Base-by-base conservation (phyloP, 2,888 invertebrate species). In the Melipona bicolor region DNA sequence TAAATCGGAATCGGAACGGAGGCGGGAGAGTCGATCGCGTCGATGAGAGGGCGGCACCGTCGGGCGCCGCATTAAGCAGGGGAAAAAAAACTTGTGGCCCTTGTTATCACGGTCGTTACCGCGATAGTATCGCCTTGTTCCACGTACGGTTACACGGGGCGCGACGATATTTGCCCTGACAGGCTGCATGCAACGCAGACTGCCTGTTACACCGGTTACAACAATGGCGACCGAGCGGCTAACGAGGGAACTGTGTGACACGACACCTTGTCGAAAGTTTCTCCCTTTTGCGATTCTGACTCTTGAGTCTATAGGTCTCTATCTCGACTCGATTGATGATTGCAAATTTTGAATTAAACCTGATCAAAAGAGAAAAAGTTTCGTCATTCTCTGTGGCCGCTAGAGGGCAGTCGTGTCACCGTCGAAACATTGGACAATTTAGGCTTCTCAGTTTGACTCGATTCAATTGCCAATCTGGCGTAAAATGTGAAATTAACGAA, bases 201-300 rank as follows among this genome's bases (percentile, higher is more conserved):
- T 71, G 80, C 77, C 74, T 78, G 85, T 85, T 89, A 85, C 80
- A 85, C 21, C 74, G 83, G 85, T 88, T 89, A 88, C 85, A 59
- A 89, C 89, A 89, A 89, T 86, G 85, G 88, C 81, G 88, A 82
- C 87, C 85, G 88, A 88, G 88, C 87, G 81, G 79, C 85, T 89
- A 89, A 89, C 89, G 89, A 89, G 89, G 89, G 88, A 82, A 81
- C 68, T 82, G 85, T 43, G 43, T 79, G 79, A 79, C 78, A 79
- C 87, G 87, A 87, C 89, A 89, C 89, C 89, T 86, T 87, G 79
- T 68, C 77, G 27, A 81, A 81, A 88, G 87, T 87, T 89, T 89
- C 19, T 4, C 61, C 17, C 27, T 19, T 61, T 9, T 43, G 9
- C 43, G 43, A 43, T 11, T 43, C 43, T 2, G 43, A 9, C 43